Evolutionary conservation across 2,113 vertebrate species (phyloP), one percentile per base, ranked within the genome.

Genomic region (Burhinus oedicnemus): DNA sequence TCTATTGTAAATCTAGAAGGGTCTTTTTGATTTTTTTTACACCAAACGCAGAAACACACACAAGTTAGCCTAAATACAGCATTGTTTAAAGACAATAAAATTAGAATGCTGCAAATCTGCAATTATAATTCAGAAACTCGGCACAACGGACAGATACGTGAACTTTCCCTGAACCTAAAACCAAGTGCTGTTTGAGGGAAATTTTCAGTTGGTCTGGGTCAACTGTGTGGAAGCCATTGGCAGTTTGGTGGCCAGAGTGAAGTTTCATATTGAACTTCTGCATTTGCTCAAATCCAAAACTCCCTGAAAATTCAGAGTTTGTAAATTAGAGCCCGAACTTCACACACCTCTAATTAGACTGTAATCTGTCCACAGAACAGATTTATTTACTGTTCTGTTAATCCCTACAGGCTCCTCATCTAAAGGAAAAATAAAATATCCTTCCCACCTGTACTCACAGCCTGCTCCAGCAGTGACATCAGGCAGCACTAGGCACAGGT

Each of bases 141-240:
- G 15, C 45, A 76, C 51, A 91, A 80, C 60, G 68, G 82, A 57
- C 55, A 91, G 79, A 80, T 78, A 64, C 1, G 8, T 74, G 71
- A 95, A 90, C 75, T 96, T 95, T 86, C n/a, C n/a, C 75, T 88
- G 78, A 96, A 80, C 62, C 42, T 87, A 87, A 88, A 75, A 11
- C 27, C 47, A 58, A 88, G 38, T 44, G 49, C 45, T 62, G 6
- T 54, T 58, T 80, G 66, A 79, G 54, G 61, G 51, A 81, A 80
- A 55, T 77, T 80, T 95, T 58, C 54, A 29, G 51, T 0, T 54
- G 20, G 11, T 83, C 70, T 77, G 54, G 49, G 70, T 85, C 91
- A 91, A 11, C 29, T 61, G 4, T 2, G 1, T 66, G 32, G 54
- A 87, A 91, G 30, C 27, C 45, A 27, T 8, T 61, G 44, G 44